A percentile compares a stretch with the other conserved stretches of the same genome.
phyloP scores from a whole-genome alignment of 2,888 invertebrate species.

The Creontiades dilutus region DNA sequence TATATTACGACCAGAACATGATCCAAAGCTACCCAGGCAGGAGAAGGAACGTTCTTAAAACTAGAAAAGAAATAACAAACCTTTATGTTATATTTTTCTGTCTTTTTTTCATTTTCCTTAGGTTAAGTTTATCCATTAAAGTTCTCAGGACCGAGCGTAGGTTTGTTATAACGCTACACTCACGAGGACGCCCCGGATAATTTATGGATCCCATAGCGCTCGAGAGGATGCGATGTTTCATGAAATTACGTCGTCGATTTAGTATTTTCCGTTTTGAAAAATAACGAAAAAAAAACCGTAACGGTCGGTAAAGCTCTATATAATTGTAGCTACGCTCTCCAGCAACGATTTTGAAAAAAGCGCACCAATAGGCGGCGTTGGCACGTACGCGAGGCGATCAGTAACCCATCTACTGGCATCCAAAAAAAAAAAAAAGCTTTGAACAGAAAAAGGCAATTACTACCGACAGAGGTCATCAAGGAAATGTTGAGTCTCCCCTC shows the following conservation, averaged over 20 bases:
- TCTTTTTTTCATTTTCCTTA: too few relatives aligned
- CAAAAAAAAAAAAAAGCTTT: background rate
- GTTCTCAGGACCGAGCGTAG: background rate
- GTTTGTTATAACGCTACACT: background rate
- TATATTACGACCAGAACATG: too few relatives aligned
- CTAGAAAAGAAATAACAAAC: too few relatives aligned
- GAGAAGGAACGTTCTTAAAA: too few relatives aligned
- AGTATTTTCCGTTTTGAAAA: constrained; percentile 19
- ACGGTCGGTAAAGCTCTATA: constrained; percentile 31
- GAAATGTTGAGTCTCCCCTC: background rate
- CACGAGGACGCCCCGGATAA: background rate
- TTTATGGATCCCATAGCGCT: constrained; percentile 23
- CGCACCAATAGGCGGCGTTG: constrained; percentile 48
- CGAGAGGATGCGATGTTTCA: background rate
- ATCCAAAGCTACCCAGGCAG: too few relatives aligned
- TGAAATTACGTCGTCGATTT: constrained; percentile 22
- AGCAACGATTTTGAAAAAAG: constrained; percentile 29
- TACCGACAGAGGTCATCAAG: constrained; percentile 57
- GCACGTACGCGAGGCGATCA: constrained; percentile 57
- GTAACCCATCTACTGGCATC: constrained; percentile 1
- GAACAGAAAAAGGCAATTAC: constrained; percentile 67
- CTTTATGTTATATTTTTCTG: too few relatives aligned
- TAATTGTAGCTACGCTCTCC: constrained; percentile 44
- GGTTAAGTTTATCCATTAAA: too few relatives aligned
- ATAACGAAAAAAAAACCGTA: constrained; percentile 31